phyloP scores from a whole-genome alignment of 2,888 invertebrate species.

The Criorhina ranunculi region DNA sequence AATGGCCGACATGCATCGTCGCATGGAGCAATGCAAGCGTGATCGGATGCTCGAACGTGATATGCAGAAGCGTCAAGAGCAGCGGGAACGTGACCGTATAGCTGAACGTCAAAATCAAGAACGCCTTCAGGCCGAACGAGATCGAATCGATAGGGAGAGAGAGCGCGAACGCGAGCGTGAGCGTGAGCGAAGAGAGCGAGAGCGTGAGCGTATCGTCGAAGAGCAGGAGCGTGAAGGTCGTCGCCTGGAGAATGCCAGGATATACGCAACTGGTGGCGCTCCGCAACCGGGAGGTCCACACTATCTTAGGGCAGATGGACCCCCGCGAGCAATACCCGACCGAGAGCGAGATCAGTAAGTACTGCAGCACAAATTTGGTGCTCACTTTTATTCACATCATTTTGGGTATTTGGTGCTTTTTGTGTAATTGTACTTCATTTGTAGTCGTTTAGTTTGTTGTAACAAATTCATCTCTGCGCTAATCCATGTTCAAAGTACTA shows the following conservation, averaged over 20 bases:
- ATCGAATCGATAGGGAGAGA: conserved; percentile 80
- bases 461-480: conserved; percentile 59
- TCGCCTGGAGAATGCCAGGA: conserved; percentile 81
- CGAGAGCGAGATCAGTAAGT: conserved; percentile 83
- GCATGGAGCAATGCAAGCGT: conserved; percentile 73
- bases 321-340: conserved; percentile 82
- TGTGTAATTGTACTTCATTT: conserved; percentile 43
- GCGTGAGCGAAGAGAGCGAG: conserved; percentile 80
- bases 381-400: conserved; percentile 27
- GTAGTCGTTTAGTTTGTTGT: conserved; percentile 44
- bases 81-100: conserved; percentile 80
- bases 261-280: conserved; percentile 77
- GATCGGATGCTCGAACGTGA: conserved; percentile 78
- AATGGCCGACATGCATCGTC: conserved; percentile 78
- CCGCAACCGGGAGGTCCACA: conserved; percentile 79
- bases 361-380: neutral
- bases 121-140: conserved; percentile 80
- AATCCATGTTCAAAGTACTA: conserved; percentile 64
- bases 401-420: conserved; percentile 53
- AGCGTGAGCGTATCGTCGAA: conserved; percentile 81
- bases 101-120: conserved; percentile 80
- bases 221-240: conserved; percentile 81
- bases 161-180: conserved; percentile 79
- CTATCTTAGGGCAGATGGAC: conserved; percentile 82
- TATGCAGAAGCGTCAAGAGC: conserved; percentile 81